Evolutionary conservation across 2,797 vertebrate genomes (phyloP), one percentile per base, ranked within the genome.

Genomic region (Clangula hyemalis): DNA sequence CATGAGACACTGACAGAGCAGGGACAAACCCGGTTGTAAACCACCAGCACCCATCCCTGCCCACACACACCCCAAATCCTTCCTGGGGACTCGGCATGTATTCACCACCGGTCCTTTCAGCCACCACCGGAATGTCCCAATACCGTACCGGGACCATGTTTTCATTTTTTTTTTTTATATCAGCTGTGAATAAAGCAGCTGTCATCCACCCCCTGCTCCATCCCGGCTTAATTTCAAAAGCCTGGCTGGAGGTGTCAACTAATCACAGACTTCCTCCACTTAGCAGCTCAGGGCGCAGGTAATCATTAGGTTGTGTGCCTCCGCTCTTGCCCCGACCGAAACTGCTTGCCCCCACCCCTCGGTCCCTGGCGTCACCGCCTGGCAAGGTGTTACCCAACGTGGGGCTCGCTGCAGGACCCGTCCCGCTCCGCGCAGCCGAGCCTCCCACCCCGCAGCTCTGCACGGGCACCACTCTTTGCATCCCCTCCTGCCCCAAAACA

Each of bases 181-280:
- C 93, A 80, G 58, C 83, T 80, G 57, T 95, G 87, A 97, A 96
- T 90, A 96, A 96, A 97, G 62, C 58, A 54, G 45, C 43, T 93
- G 95, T 96, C 95, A 97, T 92, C 95, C 82, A 5, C 66, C 65
- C 69, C 38, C 49, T 93, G 71, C 81, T 94, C 85, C 91, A 89
- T 88, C 80, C 27, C 13, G 2, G 73, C 75, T 92, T 86, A 78
- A 86, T 95, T 96, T 88, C 95, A 86, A 94, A 90, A 94, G 94
- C 87, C 91, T 54, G 70, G 87, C 81, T 94, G 88, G 86, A 96
- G 90, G 90, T 97, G 96, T 93, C 90, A 93, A 90, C 90, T 96
- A 96, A 96, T 96, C 95, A 95, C 93, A 94, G 84, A 96, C 86
- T 95, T 97, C 96, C 95, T 96, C 94, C 95, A 93, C 95, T 96